Percentiles rank a stretch among this genome's conserved stretches.
Conservation (phyloP, 2,113 vertebrate species). For the Corvus hawaiiensis region DNA sequence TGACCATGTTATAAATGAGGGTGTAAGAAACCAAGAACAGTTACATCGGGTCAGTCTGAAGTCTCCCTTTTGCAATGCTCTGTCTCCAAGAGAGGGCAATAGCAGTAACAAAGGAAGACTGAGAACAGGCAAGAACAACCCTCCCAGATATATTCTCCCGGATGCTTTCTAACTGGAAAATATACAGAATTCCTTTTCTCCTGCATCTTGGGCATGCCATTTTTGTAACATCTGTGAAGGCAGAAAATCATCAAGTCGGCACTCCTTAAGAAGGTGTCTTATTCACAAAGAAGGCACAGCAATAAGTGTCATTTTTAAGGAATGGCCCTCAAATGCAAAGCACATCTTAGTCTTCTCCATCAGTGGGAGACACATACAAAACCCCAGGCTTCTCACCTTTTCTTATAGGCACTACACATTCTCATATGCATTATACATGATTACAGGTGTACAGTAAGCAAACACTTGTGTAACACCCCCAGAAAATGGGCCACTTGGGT, state of each 20-base stretch:
- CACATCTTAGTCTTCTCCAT: not conserved
- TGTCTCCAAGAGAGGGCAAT: not conserved
- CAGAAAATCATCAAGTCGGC: not conserved
- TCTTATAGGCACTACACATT: not conserved
- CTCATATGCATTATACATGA: not conserved
- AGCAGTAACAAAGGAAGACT: not conserved
- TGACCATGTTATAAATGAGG: not conserved
- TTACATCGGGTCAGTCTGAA: not conserved
- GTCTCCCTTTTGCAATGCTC: not conserved
- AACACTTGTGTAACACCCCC: not conserved
- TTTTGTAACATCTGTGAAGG: not conserved
- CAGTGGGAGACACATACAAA: not conserved
- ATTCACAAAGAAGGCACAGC: accelerated
- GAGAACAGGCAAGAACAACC: not conserved
- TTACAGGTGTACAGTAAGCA: not conserved
- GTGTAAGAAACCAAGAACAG: not conserved
- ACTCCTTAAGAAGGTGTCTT: not conserved
- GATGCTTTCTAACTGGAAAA: not conserved
- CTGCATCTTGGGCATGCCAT: not conserved
- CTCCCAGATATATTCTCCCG: not conserved
- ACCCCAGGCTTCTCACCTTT: not conserved
- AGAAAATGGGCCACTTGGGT: accelerated
- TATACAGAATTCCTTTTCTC: not conserved
- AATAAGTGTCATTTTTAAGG: not conserved
- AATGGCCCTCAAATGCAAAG: not conserved